Evolutionary conservation across 1,140 invertebrate species (phyloP), one percentile per base, ranked within the genome.

Genomic region (Orchesella cincta): DNA sequence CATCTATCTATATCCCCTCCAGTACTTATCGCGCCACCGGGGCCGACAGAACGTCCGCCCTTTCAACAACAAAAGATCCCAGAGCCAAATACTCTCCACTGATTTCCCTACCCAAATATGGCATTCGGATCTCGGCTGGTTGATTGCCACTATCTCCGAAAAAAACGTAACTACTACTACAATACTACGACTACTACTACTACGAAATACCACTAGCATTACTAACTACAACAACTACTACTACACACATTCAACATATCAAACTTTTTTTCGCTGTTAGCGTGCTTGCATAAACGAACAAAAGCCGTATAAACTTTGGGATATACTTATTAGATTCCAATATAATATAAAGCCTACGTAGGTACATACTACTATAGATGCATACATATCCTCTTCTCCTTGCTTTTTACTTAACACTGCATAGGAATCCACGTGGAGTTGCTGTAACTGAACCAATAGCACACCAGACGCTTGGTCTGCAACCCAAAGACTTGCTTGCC

Each of bases 51-150:
- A 79, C 79, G 78, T 81, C 79, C 74, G 78, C 78, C 80, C 80
- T 81, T 81, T 81, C 80, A 81, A 81, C 80, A 81, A 81, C 80
- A 81, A 78, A 81, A 78, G 79, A 78, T 78, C 80, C 34, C 28
- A 36, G 35, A 81, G 80, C 80, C 80, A 81, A 80, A 79, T 81
- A 79, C 80, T 79, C 80, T 81, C 78, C 79, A 79, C 79, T 80
- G 75, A 78, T 78, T 80, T 81, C 80, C 80, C 78, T 80, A 77
- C 76, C 79, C 79, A 80, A 80, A 80, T 80, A 80, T 80, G 79
- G 79, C 76, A 80, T 78, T 78, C 79, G 75, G 75, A 76, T 79
- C 62, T 67, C 75, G 78, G 78, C 74, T 79, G 78, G 75, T 79
- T 79, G 78, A 79, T 79, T 79, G 75, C 78, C 75, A 79, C 75